Evolutionary conservation across 2,888 invertebrate species (phyloP).

Genomic region (Perizoma flavofasciatum): DNA sequence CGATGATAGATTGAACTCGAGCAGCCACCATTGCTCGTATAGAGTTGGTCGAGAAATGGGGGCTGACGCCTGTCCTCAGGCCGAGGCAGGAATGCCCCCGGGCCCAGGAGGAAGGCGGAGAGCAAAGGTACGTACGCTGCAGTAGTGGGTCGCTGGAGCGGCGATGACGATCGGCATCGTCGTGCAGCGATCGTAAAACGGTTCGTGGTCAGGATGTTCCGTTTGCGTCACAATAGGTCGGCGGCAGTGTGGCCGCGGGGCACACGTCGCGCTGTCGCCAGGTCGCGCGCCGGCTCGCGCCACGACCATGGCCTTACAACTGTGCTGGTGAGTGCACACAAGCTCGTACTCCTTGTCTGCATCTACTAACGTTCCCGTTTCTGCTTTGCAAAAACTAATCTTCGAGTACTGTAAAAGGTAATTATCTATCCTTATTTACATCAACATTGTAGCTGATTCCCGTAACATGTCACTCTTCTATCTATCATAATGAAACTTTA

Average conservation of each 20-base stretch:
- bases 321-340: constrained; percentile 77
- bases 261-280: constrained; percentile 47
- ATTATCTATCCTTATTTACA: background rate
- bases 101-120: constrained; percentile 87
- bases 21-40: constrained; percentile 98
- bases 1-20: constrained; percentile 82
- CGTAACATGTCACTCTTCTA: background rate
- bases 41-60: constrained; percentile 99
- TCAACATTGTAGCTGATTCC: background rate
- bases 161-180: constrained; percentile 47
- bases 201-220: constrained; percentile 59
- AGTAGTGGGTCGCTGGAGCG: constrained; percentile 30
- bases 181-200: constrained; percentile 51
- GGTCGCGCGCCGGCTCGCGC: constrained; percentile 43
- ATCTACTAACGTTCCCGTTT: constrained; percentile 51
- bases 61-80: constrained; percentile 98
- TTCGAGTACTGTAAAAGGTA: constrained; percentile 25
- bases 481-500: no score
- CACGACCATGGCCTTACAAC: constrained; percentile 54
- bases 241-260: constrained; percentile 41
- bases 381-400: constrained; percentile 50
- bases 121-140: constrained; percentile 85
- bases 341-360: constrained; percentile 35
- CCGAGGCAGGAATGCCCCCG: constrained; percentile 97
- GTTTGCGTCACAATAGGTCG: constrained; percentile 53